These are phyloP conservation scores for Neotragus moschatus DNA, from an alignment of 2,113 vertebrate genomes.

Conservation along the genomic window DNA sequence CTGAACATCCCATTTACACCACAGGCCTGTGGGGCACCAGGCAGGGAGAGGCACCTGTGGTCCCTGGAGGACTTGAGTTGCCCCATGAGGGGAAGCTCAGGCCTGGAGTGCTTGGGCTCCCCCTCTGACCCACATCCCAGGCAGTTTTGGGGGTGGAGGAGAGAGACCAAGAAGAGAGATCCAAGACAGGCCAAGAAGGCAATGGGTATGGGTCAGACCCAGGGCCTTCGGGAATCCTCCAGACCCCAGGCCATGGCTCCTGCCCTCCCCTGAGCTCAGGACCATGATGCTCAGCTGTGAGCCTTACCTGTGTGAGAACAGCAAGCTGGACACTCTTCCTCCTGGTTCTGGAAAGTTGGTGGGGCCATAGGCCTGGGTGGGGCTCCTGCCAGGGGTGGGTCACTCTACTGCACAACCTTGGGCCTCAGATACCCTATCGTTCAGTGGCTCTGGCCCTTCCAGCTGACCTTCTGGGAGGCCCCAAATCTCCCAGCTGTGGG, in stretches of 20 bases:
- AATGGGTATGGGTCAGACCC: background rate
- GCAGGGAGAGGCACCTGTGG: background rate
- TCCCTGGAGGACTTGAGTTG: background rate
- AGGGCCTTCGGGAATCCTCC: background rate
- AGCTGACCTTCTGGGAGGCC: background rate
- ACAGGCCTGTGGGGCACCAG: background rate
- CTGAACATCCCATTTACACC: background rate
- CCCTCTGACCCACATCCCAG: background rate
- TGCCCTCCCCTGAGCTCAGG: background rate
- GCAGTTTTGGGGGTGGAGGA: fast-evolving
- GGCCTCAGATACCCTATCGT: fast-evolving
- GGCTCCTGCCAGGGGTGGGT: background rate
- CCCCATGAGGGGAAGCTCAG: background rate
- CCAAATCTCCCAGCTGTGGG: background rate
- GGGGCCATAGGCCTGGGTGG: background rate
- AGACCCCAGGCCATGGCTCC: background rate
- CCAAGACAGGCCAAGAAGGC: fast-evolving
- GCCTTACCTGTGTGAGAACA: background rate
- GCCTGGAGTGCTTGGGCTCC: background rate
- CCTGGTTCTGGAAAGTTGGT: background rate
- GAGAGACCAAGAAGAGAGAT: background rate
- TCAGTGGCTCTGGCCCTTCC: background rate
- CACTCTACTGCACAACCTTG: background rate
- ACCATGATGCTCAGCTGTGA: background rate
- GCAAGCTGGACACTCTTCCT: background rate